Conservation (phyloP, 2,888 invertebrate genomes). For the Nebria salina region DNA sequence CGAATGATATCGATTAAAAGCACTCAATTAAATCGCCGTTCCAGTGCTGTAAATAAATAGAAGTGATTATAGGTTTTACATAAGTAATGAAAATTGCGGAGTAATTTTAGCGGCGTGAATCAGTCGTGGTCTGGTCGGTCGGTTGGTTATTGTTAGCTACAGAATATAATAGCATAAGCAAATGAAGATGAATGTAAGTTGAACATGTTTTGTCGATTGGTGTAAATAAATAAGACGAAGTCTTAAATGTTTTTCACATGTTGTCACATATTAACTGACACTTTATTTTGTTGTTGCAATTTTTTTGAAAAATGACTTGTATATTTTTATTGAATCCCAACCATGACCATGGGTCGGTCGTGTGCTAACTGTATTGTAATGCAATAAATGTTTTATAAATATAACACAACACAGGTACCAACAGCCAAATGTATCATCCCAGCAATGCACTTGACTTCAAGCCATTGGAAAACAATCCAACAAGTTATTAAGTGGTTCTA, state of each 20-base stretch:
- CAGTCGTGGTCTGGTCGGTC: background rate
- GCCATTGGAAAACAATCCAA: background rate
- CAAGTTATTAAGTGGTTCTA: background rate
- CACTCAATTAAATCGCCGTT: background rate
- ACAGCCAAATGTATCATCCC: background rate
- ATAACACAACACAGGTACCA: slow-evolving; percentile 6
- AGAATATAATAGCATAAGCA: slow-evolving; percentile 25
- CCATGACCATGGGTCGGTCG: background rate
- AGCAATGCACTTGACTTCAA: background rate
- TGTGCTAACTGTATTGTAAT: background rate
- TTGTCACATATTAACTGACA: slow-evolving; percentile 44
- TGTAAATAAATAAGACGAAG: slow-evolving; percentile 32
- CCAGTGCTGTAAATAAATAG: background rate
- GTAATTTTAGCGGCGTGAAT: background rate
- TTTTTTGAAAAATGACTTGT: slow-evolving; percentile 30
- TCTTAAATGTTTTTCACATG: slow-evolving; percentile 44
- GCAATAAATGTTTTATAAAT: slow-evolving; percentile 6
- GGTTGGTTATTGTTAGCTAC: background rate
- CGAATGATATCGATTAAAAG: too few relatives aligned
- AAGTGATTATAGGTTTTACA: background rate
- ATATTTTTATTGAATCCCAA: background rate
- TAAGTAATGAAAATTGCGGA: background rate
- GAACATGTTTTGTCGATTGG: slow-evolving; percentile 43
- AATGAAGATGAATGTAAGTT: slow-evolving; percentile 44
- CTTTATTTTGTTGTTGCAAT: slow-evolving; percentile 35